Base-by-base conservation (phyloP, 2,797 vertebrate species). In the Aulostomus chinensis region DNA sequence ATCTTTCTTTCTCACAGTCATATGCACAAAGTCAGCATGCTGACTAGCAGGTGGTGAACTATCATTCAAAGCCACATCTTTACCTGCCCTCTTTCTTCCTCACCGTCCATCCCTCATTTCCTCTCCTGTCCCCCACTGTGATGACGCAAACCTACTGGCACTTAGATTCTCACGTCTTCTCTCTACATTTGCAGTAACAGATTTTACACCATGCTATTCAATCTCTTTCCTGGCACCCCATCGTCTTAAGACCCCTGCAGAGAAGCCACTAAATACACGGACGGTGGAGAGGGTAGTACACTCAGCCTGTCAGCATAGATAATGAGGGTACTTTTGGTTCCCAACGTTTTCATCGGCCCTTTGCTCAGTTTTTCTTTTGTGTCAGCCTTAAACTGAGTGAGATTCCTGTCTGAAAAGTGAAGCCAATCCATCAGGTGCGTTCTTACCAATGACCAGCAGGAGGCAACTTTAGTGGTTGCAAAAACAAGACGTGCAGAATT, bases 121-220 rank as follows among this genome's bases (percentile, higher is more conserved):
- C 51, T 53, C 57, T 59, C 50, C 21, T 16, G 45, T 26, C 57
- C 57, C 84, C 72, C 58, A 69, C 80, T 86, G 81, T 73, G 80
- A 68, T 67, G 77, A 85, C 81, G 81, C 18, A 16, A 69, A 78
- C 75, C 83, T 68, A 79, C 76, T 72, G 73, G 74, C 81, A 77
- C 79, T 85, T 82, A 75, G 78, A 85, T 81, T 85, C 84, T 83
- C 83, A 84, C 79, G 80, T 85, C 83, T 83, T 71, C 73, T 73
- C 64, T 62, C 53, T 37, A 66, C 62, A n/a, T n/a, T n/a, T n/a
- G n/a, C 65, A 64, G 78, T 85, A 84, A 87, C 83, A 80, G 70
- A 83, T 85, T 84, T 80, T 70, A 69, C 56, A 81, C 66, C 63
- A 46, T 60, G 54, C 69, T 34, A 68, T 83, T 83, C 73, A 80